phyloP scores from a whole-genome alignment of 2,797 vertebrate species.

The Enteromius unitaeniatus region DNA sequence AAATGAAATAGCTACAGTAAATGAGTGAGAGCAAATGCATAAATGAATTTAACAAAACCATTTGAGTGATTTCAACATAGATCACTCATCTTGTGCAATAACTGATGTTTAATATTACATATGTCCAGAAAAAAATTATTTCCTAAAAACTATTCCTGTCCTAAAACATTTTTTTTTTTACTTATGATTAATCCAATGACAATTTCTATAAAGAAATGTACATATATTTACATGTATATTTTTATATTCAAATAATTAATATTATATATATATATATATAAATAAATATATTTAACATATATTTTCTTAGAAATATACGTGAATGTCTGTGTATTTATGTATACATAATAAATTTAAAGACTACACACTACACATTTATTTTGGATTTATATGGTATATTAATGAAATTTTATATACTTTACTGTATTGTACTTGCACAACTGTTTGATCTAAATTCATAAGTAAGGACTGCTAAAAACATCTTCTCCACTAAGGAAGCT shows the following conservation, averaged over 20 bases:
- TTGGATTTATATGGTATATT: too few species aligned
- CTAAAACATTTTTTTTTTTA: not conserved
- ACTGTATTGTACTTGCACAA: not conserved
- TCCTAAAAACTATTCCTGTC: not conserved
- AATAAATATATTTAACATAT: too few species aligned
- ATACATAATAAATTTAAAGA: too few species aligned
- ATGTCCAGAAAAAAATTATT: not conserved
- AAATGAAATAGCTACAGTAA: not conserved
- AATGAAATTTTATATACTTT: too few species aligned
- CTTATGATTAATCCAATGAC: not conserved
- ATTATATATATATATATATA: not conserved
- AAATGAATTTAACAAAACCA: not conserved
- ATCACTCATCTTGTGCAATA: not conserved
- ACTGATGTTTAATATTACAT: not conserved
- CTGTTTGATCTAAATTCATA: not conserved
- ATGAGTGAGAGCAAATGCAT: not conserved
- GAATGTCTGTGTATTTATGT: too few species aligned
- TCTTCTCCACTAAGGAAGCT: not conserved
- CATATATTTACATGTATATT: not conserved
- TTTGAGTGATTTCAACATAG: not conserved
- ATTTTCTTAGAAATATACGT: too few species aligned
- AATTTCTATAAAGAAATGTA: not conserved
- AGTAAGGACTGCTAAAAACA: not conserved
- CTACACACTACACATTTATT: too few species aligned
- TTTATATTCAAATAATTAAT: not conserved